Percentiles rank a stretch among this genome's conserved stretches.
phyloP scores from a whole-genome alignment of 2,797 vertebrate genomes.

The Spheniscus humboldti region DNA sequence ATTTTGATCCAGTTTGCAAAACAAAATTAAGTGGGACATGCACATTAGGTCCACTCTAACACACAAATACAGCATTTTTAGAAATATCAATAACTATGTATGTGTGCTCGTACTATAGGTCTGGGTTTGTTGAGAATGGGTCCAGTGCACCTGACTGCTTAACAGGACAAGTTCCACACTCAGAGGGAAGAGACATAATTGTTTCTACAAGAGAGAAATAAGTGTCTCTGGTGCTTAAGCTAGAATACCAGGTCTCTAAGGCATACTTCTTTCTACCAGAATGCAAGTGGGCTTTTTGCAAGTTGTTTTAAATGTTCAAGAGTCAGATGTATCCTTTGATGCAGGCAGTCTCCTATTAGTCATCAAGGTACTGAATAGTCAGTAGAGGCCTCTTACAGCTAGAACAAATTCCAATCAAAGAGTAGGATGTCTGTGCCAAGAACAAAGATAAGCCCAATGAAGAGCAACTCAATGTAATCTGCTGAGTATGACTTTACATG shows the following conservation, averaged over 20 bases:
- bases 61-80: not conserved
- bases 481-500: not conserved
- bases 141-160: fast-evolving
- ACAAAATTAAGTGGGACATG: not conserved
- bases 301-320: not conserved
- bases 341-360: not conserved
- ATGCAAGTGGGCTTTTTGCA: not conserved
- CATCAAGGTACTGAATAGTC: not conserved
- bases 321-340: not conserved
- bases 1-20: not conserved
- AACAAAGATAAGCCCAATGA: not conserved
- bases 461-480: not conserved
- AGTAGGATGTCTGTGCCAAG: not conserved
- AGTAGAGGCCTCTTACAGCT: not conserved
- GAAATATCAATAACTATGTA: not conserved
- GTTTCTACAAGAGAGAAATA: not conserved
- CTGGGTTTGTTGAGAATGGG: not conserved
- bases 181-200: not conserved
- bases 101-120: not conserved
- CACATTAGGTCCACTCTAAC: not conserved
- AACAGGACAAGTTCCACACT: not conserved
- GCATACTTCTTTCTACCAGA: not conserved
- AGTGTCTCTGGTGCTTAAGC: not conserved
- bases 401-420: not conserved
- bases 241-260: not conserved